These are phyloP conservation scores for Actinemys pallida DNA, from an alignment of 2,113 vertebrate species.

Conservation along the genomic window DNA sequence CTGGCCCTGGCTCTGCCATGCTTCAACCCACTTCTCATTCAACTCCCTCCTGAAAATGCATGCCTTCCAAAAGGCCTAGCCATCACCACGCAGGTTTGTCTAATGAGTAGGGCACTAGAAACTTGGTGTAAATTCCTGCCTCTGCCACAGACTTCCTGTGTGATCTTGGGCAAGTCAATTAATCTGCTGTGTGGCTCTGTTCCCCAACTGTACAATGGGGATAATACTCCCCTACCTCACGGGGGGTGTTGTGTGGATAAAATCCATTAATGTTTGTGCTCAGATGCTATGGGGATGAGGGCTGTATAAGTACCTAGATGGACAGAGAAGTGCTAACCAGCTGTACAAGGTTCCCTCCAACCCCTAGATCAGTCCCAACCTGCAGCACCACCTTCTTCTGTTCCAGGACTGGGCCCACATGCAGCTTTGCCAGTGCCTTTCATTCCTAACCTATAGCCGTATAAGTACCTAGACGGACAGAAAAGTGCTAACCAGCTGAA, in stretches of 20 bases:
- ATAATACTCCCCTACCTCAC: not conserved
- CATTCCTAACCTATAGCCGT: not conserved
- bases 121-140: not conserved
- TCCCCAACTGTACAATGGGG: not conserved
- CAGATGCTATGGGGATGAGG: not conserved
- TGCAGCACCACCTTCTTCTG: not conserved
- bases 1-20: not conserved
- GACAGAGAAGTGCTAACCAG: not conserved
- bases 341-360: not conserved
- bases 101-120: not conserved
- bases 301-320: not conserved
- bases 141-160: not conserved
- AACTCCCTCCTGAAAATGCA: not conserved
- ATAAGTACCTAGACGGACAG: not conserved
- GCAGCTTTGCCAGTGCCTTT: not conserved
- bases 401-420: not conserved
- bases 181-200: not conserved
- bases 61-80: not conserved
- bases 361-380: not conserved
- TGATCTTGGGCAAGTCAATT: not conserved
- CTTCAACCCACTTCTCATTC: not conserved
- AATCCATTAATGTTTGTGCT: not conserved
- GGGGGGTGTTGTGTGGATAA: not conserved
- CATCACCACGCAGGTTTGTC: not conserved
- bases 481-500: not conserved